Evolutionary conservation across 2,113 vertebrate species (phyloP).

Genomic region (Euleptes europaea): DNA sequence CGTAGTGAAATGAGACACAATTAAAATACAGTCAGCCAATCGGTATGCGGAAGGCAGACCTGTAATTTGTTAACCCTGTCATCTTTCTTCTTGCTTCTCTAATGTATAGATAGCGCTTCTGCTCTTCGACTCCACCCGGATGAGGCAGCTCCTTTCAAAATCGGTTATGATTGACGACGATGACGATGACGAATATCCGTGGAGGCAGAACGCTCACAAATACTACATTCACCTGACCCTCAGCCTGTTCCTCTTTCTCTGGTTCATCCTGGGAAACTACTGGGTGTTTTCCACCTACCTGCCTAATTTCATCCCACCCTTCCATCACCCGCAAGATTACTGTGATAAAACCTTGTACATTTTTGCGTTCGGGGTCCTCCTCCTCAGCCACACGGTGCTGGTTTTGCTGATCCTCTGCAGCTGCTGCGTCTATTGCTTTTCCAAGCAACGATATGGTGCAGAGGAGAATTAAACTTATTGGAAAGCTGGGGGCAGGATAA

Average conservation of each 20-base stretch:
- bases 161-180: slow-evolving; percentile 72
- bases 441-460: slow-evolving; percentile 48
- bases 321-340: slow-evolving; percentile 74
- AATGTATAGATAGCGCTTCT: slow-evolving; percentile 66
- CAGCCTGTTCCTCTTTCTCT: slow-evolving; percentile 74
- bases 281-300: slow-evolving; percentile 73
- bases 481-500: slow-evolving; percentile 22
- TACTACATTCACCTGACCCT: slow-evolving; percentile 72
- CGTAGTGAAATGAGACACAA: neutral
- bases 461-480: slow-evolving; percentile 61
- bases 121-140: slow-evolving; percentile 70
- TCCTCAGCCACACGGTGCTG: slow-evolving; percentile 64
- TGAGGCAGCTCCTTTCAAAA: slow-evolving; percentile 74
- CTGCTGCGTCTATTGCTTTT: slow-evolving; percentile 61
- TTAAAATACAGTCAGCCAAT: neutral
- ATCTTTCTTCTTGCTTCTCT: neutral
- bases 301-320: slow-evolving; percentile 74
- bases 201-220: slow-evolving; percentile 73
- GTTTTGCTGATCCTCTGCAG: slow-evolving; percentile 62
- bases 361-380: slow-evolving; percentile 69
- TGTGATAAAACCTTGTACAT: slow-evolving; percentile 73
- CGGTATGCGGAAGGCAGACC: neutral
- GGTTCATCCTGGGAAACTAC: slow-evolving; percentile 76
- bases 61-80: neutral
- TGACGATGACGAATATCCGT: slow-evolving; percentile 66